Percentiles rank a stretch among this genome's conserved stretches.
These are phyloP conservation scores for Saccostrea echinata DNA, from an alignment of 1,140 invertebrate genomes.

Conservation along the genomic window DNA sequence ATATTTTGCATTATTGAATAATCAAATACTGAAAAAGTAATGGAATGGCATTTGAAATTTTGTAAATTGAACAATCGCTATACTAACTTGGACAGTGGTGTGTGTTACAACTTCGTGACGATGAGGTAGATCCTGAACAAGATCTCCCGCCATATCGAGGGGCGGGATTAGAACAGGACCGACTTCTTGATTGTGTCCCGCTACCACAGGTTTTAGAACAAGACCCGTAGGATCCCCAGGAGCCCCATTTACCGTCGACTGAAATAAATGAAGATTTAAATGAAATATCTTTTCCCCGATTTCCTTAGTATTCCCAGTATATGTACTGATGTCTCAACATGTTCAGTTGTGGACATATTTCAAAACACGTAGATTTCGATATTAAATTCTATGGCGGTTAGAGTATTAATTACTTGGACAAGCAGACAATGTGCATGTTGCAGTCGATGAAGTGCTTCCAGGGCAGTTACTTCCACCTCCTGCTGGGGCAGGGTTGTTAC, in stretches of 20 bases:
- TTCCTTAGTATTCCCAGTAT: background rate
- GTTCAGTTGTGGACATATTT: background rate
- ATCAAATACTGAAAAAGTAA: background rate
- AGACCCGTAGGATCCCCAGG: background rate
- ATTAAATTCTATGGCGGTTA: background rate
- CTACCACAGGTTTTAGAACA: constrained; percentile 39
- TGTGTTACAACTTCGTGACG: constrained; percentile 27
- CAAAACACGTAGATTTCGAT: no score
- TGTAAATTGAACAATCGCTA: background rate
- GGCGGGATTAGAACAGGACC: constrained; percentile 47
- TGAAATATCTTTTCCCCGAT: background rate
- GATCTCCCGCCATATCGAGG: constrained; percentile 26
- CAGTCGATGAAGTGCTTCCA: background rate
- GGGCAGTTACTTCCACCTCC: constrained; percentile 59
- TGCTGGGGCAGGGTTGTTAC: constrained; percentile 63
- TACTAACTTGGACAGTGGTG: background rate
- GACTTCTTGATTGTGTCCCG: constrained; percentile 31
- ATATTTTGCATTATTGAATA: no score
- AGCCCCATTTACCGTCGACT: constrained; percentile 30
- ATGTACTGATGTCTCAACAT: no score
- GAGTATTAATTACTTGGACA: constrained; percentile 47
- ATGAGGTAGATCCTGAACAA: background rate
- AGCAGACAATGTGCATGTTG: constrained; percentile 32
- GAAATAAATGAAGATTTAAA: background rate
- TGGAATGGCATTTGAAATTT: background rate